Evolutionary conservation across 1,140 invertebrate species (phyloP), one percentile per base, ranked within the genome.

Genomic region (Heliothis subflexa): DNA sequence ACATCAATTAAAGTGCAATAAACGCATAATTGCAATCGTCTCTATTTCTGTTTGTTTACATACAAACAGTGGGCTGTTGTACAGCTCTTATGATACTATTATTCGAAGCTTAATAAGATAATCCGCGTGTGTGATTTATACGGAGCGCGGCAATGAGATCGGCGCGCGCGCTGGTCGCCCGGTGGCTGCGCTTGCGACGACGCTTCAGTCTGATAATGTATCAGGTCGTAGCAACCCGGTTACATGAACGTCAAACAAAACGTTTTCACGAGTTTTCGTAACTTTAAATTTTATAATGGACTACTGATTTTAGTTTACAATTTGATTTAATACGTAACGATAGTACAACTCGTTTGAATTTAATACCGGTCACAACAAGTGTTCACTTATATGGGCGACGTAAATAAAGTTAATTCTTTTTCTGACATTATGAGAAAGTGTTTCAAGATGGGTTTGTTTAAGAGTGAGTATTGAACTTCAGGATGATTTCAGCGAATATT

Each of bases 361-460:
- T n/a, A 28, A 16, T 11, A 52, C 18, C 11, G 16, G 28, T 66
- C 40, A 3, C 33, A 52, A 28, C 18, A 52, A 77, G 74, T 77
- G 62, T 54, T 55, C 49, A 55, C 40, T 14, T 82, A 82, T 78
- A 91, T 91, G 88, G 88, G 85, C 59, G 87, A 89, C 81, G 83
- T 85, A 84, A 87, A 88, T 64, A 91, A 85, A 85, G 78, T 87
- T 25, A 87, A 85, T 47, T 83, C 84, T n/a, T 83, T 92, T 78
- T 79, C 90, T 33, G 87, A 88, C 83, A 88, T 87, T 68, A 92
- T 93, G 91, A 86, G 91, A 85, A 93, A 93, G 86, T 93, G 88
- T 81, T 93, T 93, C 82, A 93, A 93, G 85, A 93, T 93, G 88
- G 89, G 91, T 64, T 84, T 93, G 40, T 93, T 93, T 47, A 92